phyloP scores from a whole-genome alignment of 2,113 vertebrate species.

The Calypte anna region DNA sequence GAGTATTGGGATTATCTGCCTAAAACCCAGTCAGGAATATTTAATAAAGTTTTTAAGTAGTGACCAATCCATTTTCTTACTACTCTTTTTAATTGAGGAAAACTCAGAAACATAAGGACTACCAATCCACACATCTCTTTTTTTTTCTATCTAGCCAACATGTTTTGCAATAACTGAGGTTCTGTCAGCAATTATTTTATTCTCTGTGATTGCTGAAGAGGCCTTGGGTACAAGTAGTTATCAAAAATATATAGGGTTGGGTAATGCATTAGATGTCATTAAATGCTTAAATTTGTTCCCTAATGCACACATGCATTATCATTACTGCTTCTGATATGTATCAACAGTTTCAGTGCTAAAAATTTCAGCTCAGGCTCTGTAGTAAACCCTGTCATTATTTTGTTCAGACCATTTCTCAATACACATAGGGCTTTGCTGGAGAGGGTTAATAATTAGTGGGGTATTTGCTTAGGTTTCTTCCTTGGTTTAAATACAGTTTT shows the following conservation, averaged over 20 bases:
- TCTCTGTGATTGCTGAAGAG: not conserved
- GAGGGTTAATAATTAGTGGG: accelerated
- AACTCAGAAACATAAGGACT: not conserved
- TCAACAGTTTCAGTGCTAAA: not conserved
- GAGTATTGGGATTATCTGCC: not conserved
- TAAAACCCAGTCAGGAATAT: not conserved
- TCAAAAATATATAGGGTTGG: not conserved
- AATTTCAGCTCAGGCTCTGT: not conserved
- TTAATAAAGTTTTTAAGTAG: not conserved
- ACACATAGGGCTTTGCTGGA: not conserved
- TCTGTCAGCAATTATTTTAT: not conserved
- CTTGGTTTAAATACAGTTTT: not conserved
- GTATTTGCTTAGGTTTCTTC: not conserved
- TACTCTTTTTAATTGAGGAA: not conserved
- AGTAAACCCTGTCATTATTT: not conserved
- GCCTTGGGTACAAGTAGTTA: not conserved
- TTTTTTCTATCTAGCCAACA: not conserved
- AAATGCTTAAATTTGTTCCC: not conserved
- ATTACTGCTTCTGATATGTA: not conserved
- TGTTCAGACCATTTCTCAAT: not conserved
- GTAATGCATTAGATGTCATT: not conserved
- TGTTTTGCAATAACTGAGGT: not conserved
- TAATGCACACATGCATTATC: not conserved
- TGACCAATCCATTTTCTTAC: not conserved
- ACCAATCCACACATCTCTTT: not conserved